Base-by-base conservation (phyloP, 2,113 vertebrate genomes). In the rabbit (Oryctolagus cuniculus) region DNA sequence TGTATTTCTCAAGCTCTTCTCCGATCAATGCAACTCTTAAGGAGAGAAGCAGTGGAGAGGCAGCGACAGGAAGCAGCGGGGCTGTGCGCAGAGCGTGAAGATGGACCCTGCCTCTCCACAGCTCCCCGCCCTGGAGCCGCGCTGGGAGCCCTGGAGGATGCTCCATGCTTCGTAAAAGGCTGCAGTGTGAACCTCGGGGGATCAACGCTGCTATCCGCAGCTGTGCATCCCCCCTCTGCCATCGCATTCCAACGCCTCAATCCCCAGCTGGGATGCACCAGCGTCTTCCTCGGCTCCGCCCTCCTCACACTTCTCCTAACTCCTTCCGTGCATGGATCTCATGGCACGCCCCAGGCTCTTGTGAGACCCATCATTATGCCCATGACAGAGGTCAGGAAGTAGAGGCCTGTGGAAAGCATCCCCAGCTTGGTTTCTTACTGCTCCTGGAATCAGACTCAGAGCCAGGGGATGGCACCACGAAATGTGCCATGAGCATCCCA, bases 321-420 rank as follows among this genome's bases (percentile, higher is more conserved):
- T 34, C 63, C 13, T 38, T 36, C 2, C 1, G 0, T 3, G 12
- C 2, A 0, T 10, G 12, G 17, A n/a, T 79, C 58, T 93, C 31
- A 8, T 44, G 44, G 5, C 44, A 36, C 8, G 16, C 44, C 61
- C 92, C 53, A 51, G 70, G 63, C 53, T 67, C 44, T 49, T 10
- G 1, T 1, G 34, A 78, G 11, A 55, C 22, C 4, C 0, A 4
- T 61, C 4, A 10, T 0, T 4, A 5, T 51, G n/a, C 38, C n/a
- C n/a, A 4, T 27, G 64, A 17, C n/a, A 16, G 15, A 67, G n/a
- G 31, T 22, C 19, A 27, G 69, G 51, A 72, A 38, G 44, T 6
- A n/a, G 74, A 70, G 29, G 22, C 70, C 24, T n/a, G 1, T 13
- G 29, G 61, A 69, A 74, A 64, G 53, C 1, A 7, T 1, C 3